These are phyloP conservation scores for Steatocranus sp. DNA, from an alignment of 2,797 vertebrate genomes.

Conservation along the genomic window DNA sequence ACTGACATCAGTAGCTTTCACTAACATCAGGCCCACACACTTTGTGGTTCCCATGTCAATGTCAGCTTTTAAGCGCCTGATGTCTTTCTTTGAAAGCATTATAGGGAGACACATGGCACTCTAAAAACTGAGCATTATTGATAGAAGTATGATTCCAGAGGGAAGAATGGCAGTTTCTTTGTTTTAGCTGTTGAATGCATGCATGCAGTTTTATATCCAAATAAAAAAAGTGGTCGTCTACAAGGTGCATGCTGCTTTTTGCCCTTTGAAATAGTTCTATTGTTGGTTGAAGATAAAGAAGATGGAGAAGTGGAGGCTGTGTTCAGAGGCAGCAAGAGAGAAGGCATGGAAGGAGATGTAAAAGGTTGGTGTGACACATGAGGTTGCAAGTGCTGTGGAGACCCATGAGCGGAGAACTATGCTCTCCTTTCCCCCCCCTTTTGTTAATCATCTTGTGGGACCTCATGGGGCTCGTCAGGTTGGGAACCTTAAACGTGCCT, in stretches of 20 bases:
- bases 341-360: not conserved
- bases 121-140: not conserved
- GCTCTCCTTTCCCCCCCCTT: fast-evolving
- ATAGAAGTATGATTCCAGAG: not conserved
- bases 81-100: not conserved
- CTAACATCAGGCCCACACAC: not conserved
- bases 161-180: not conserved
- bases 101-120: not conserved
- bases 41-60: not conserved
- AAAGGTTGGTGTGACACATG: not conserved
- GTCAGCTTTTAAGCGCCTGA: not conserved
- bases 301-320: not conserved
- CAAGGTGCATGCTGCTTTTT: not conserved
- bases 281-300: not conserved
- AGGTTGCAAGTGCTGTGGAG: not conserved
- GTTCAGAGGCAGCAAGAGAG: not conserved
- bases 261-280: not conserved
- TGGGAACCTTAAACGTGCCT: not conserved
- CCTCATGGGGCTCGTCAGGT: not conserved
- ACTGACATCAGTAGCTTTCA: not conserved
- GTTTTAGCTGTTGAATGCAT: not conserved
- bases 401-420: not conserved
- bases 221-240: not conserved
- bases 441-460: not conserved
- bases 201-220: not conserved